Evolutionary conservation across 2,888 invertebrate genomes (phyloP), one percentile per base, ranked within the genome.

Genomic region (Phania funesta): DNA sequence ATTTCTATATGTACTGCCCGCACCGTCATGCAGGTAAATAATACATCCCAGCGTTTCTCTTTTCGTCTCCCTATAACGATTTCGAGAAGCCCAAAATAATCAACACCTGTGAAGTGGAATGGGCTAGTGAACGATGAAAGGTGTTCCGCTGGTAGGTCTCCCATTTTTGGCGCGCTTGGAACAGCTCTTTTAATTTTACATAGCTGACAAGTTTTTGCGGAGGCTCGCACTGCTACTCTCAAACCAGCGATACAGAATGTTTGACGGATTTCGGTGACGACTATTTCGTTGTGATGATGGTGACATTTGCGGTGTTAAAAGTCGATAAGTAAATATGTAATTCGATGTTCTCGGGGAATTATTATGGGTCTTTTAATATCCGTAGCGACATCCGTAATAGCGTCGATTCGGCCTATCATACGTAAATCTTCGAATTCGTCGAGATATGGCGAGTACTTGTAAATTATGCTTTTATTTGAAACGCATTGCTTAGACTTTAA

Each of bases 311-410:
- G 58, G 13, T 83, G 73, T 9, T 73, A 81, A 24, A 46, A 70
- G 4, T 78, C 74, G 11, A 65, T 65, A 24, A 79, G n/a, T n/a
- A 81, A 60, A 46, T 38, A 70, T 80, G 13, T n/a, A n/a, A n/a
- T n/a, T n/a, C n/a, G n/a, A n/a, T n/a, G n/a, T n/a, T n/a, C n/a
- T n/a, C n/a, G n/a, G n/a, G n/a, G n/a, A n/a, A n/a, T n/a, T n/a
- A n/a, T n/a, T n/a, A n/a, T n/a, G n/a, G n/a, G n/a, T n/a, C n/a
- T n/a, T n/a, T 29, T 81, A 16, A 35, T 65, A 13, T 8, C 18
- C 11, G 56, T 35, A 2, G 46, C 32, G 8, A 38, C 54, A 32
- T 48, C 48, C 20, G 41, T 4, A 29, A 29, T 29, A 29, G 29
- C 29, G 29, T 80, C 80, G 4, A 44, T 44, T 4, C 44, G 75